These are phyloP conservation scores for Lithosia quadra DNA, from an alignment of 2,888 invertebrate species.

Conservation along the genomic window DNA sequence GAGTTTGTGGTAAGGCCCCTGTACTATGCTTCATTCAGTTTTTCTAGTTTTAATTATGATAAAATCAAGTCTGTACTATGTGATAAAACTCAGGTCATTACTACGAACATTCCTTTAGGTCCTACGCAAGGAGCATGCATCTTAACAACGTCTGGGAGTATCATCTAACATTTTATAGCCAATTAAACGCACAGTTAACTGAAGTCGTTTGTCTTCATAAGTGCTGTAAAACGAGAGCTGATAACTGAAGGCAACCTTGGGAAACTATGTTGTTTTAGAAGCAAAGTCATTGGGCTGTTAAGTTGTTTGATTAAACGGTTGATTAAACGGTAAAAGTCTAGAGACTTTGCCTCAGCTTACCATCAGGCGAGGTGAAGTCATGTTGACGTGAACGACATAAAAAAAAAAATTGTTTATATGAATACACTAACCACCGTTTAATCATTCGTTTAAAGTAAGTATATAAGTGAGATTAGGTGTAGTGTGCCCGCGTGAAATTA, in stretches of 20 bases:
- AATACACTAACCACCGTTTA: too few relatives aligned
- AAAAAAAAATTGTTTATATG: too few relatives aligned
- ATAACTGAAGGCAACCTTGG: slow-evolving; percentile 59
- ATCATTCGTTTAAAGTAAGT: too few relatives aligned
- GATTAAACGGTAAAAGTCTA: too few relatives aligned
- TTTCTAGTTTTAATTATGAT: not conserved
- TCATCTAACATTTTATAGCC: slow-evolving; percentile 73
- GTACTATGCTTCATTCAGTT: not conserved
- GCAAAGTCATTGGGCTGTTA: slow-evolving; percentile 26
- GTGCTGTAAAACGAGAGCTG: slow-evolving; percentile 63
- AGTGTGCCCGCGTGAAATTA: too few relatives aligned
- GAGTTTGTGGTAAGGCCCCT: too few relatives aligned
- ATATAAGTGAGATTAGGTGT: too few relatives aligned
- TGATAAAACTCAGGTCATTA: slow-evolving; percentile 4
- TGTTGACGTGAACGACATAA: too few relatives aligned
- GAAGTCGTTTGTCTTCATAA: slow-evolving; percentile 75
- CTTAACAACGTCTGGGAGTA: slow-evolving; percentile 32
- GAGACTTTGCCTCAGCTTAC: too few relatives aligned
- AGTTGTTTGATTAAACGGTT: not conserved
- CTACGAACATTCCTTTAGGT: slow-evolving; percentile 6
- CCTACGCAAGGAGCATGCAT: slow-evolving; percentile 7
- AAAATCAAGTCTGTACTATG: not conserved
- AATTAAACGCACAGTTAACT: slow-evolving; percentile 71
- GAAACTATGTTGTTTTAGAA: slow-evolving; percentile 47
- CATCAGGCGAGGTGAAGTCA: too few relatives aligned